A percentile compares a stretch with the other conserved stretches of the same genome.
Evolutionary conservation across 2,888 invertebrate species (phyloP).

Genomic region (Clepsis dumicolana): DNA sequence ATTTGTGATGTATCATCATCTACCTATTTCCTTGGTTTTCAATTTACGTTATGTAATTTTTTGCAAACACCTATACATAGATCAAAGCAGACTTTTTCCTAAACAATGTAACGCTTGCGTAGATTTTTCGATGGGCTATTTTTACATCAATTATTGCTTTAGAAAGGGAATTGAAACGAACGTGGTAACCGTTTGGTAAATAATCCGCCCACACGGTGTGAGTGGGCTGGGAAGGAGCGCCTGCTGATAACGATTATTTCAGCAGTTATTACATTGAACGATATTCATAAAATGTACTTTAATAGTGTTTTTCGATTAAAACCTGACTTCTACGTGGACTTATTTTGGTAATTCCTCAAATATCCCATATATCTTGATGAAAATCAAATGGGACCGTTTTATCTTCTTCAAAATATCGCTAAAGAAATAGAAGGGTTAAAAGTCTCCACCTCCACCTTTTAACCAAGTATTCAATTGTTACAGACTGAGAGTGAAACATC

Average conservation of each 20-base stretch:
- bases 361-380: neutral
- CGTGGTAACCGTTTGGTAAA: neutral
- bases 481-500: constrained; percentile 95
- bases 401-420: neutral
- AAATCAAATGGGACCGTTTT: neutral
- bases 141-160: neutral
- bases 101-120: neutral
- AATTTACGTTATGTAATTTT: neutral
- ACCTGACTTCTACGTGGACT: neutral
- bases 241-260: constrained; percentile 7
- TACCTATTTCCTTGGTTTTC: constrained; percentile 14
- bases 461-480: constrained; percentile 60
- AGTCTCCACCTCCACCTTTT: neutral
- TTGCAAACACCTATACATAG: constrained; percentile 4
- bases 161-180: neutral
- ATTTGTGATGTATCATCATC: constrained; percentile 38
- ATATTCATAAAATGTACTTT: neutral
- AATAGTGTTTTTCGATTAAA: neutral
- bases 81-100: neutral
- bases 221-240: neutral
- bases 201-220: constrained; percentile 10
- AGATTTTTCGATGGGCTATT: neutral
- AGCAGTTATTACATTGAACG: neutral
- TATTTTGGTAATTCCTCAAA: neutral
- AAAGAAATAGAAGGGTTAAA: too few species aligned